A percentile compares a stretch with the other conserved stretches of the same genome.
Evolutionary conservation across 2,113 vertebrate species (phyloP).

Genomic region (Neogale vison): DNA sequence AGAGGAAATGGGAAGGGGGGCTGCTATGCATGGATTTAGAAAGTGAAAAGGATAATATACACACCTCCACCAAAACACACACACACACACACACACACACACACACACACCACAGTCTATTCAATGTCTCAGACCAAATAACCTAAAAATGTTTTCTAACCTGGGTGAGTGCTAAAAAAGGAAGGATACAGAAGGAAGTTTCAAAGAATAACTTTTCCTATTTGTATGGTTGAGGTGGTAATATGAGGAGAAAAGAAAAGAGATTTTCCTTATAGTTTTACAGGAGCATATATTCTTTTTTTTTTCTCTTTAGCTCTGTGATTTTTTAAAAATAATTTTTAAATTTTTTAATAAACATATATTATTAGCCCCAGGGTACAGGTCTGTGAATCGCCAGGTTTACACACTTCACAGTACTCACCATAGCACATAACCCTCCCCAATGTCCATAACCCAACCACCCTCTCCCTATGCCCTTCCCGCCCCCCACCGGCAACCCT

Average conservation of each 20-base stretch:
- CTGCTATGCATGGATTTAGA: not conserved
- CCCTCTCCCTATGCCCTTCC: no score
- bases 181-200: not conserved
- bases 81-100: not conserved
- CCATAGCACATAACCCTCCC: no score
- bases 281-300: not conserved
- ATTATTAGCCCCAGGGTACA: no score
- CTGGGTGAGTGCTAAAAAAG: not conserved
- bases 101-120: not conserved
- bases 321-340: no score
- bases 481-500: no score
- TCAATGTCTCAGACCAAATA: not conserved
- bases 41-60: conserved; percentile 3
- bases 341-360: no score
- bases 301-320: no score
- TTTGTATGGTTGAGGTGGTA: not conserved
- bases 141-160: not conserved
- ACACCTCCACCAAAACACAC: not conserved
- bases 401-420: no score
- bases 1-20: not conserved
- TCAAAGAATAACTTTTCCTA: not conserved
- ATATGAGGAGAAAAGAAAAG: not conserved
- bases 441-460: no score
- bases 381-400: no score
- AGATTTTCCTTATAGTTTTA: not conserved